Percentiles rank a stretch among this genome's conserved stretches.
These are phyloP conservation scores for Aphidius gifuensis DNA, from an alignment of 1,140 invertebrate genomes.

Conservation along the genomic window DNA sequence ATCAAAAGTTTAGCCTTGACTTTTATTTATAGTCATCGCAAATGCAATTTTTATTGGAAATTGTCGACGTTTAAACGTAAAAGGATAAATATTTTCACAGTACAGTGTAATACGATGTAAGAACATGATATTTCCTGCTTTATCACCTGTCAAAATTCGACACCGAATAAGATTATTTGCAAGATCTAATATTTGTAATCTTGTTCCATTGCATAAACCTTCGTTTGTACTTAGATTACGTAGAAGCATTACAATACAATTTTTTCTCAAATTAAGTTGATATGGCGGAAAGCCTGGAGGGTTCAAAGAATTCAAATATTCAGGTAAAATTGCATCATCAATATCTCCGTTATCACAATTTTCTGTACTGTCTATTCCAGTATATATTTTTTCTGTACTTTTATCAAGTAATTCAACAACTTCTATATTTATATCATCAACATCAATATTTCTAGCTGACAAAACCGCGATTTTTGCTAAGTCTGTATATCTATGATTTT, in stretches of 20 bases:
- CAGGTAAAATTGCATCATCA: constrained; percentile 20
- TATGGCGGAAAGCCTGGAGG: constrained; percentile 19
- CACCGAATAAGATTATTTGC: constrained; percentile 27
- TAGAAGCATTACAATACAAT: constrained; percentile 14
- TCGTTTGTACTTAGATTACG: constrained; percentile 10
- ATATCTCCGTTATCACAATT: constrained; percentile 17
- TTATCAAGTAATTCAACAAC: constrained; percentile 22
- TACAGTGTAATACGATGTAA: constrained; percentile 18
- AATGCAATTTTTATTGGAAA: constrained; percentile 1
- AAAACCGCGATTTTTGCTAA: constrained; percentile 23
- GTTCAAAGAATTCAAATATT: constrained; percentile 31
- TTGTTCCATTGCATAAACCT: constrained; percentile 23
- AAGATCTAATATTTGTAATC: constrained; percentile 24
- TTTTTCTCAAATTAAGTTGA: constrained; percentile 2
- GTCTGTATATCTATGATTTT: constrained; percentile 8
- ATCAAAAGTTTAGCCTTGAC: constrained; percentile 35
- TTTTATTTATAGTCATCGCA: constrained; percentile 12
- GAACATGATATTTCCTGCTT: constrained; percentile 21
- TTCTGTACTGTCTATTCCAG: constrained; percentile 18
- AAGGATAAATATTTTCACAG: constrained; percentile 12
- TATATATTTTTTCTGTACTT: constrained; percentile 16
- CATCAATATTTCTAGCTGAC: constrained; percentile 25
- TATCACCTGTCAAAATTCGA: constrained; percentile 28
- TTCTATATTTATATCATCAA: constrained; percentile 31
- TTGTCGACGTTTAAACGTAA: constrained; percentile 8